Base-by-base conservation (phyloP, 2,797 vertebrate species). In the Cyclura pinguis region DNA sequence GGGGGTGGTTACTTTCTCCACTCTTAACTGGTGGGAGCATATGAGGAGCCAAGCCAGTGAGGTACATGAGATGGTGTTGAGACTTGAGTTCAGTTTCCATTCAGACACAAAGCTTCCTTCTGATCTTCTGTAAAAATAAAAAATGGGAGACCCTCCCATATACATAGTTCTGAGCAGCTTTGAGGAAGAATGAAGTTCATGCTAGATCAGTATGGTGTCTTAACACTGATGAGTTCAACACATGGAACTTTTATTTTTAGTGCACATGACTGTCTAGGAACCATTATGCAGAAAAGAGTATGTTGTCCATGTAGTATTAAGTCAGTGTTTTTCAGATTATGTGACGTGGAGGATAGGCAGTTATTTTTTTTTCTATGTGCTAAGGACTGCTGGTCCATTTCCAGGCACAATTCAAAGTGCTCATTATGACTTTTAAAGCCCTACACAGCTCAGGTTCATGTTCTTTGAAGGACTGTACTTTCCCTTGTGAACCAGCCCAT, bases 61-160 rank as follows among this genome's bases (percentile, higher is more conserved):
- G 52, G 27, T 13, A 6, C 16, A 24, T 32, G 29, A 42, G 57
- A 16, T 9, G 59, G 35, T 12, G 20, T 27, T 72, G 50, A 50
- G 62, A 20, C 7, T 42, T 67, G 14, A 8, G 18, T 8, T 27
- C 82, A 50, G 14, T 59, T 69, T 76, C 52, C 57, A 42, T 50
- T 86, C 14, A 38, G 24, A 14, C 22, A 29, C 13, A 74, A 38
- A 32, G 38, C 24, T 13, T 14, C 24, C 29, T 18, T 16, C 24
- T 47, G 64, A 32, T 22, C 32, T 16, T 9, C 50, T 47, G 57
- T 64, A 38, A 80, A 24, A 42, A 50, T 50, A n/a, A 22, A 50
- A 6, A 50, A 22, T 6, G 29, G 6, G n/a, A n/a, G 6, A 38
- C 6, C 14, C 24, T 1, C 1, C 0, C 6, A 14, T 4, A 12